Conservation (phyloP, 2,888 invertebrate species). For the Drosophila greeni region DNA sequence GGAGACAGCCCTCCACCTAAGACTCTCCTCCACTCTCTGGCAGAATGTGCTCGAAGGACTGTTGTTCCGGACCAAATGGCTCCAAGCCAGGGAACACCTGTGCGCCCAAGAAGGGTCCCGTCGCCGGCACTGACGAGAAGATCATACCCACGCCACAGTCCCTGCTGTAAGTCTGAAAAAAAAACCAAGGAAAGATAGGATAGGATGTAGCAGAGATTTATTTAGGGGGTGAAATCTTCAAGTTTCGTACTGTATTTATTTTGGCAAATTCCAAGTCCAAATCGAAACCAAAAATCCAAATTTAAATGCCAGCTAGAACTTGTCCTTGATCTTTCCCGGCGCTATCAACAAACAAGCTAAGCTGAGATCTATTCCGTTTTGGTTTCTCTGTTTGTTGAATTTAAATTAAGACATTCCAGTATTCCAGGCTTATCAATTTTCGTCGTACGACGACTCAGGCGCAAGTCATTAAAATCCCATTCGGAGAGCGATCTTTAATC, state of each 20-base stretch:
- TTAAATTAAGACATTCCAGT: constrained; percentile 37
- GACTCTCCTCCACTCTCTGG: constrained; percentile 8
- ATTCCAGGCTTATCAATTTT: constrained; percentile 52
- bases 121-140: constrained; percentile 10
- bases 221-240: no score
- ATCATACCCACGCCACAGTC: constrained; percentile 62
- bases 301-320: constrained; percentile 14
- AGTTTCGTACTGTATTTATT: constrained; percentile 8
- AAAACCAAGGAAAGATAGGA: not conserved
- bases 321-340: constrained; percentile 64
- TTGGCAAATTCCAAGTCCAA: not conserved
- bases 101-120: constrained; percentile 36
- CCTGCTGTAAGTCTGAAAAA: constrained; percentile 56
- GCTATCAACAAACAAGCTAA: constrained; percentile 29
- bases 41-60: constrained; percentile 64
- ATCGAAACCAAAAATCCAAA: not conserved
- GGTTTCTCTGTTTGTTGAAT: constrained; percentile 12
- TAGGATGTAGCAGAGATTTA: no score
- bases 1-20: not conserved
- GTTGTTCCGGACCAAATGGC: constrained; percentile 48
- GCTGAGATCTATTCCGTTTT: constrained; percentile 6
- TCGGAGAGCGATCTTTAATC: constrained; percentile 44
- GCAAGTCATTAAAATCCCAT: constrained; percentile 44
- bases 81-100: constrained; percentile 45
- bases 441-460: constrained; percentile 16